Conservation (phyloP, 2,797 vertebrate genomes). For the Darevskia nairensis region DNA sequence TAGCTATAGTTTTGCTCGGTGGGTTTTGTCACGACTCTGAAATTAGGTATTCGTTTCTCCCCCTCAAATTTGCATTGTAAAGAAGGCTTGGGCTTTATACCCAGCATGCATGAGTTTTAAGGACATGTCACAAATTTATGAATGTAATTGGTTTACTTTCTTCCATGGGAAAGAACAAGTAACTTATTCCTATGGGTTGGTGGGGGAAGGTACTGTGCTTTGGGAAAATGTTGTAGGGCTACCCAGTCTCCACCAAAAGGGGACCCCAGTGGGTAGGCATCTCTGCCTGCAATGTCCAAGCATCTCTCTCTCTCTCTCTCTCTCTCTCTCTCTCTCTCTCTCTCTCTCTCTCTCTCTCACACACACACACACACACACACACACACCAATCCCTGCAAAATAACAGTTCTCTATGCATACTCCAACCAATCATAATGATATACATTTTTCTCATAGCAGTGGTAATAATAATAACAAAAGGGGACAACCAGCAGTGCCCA, state of each 20-base stretch:
- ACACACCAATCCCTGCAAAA: neutral
- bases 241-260: neutral
- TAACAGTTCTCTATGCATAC: neutral
- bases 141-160: neutral
- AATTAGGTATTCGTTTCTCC: neutral
- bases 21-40: neutral
- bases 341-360: too few relatives aligned
- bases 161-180: neutral
- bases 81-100: neutral
- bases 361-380: too few relatives aligned
- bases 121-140: neutral
- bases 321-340: too few relatives aligned
- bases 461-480: too few relatives aligned
- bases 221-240: neutral
- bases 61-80: neutral
- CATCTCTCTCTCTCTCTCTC: too few relatives aligned
- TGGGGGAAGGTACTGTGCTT: too few relatives aligned
- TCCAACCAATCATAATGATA: too few relatives aligned
- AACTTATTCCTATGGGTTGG: neutral
- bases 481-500: too few relatives aligned
- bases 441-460: neutral
- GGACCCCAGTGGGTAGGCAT: neutral
- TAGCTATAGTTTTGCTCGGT: neutral
- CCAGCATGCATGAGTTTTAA: too few relatives aligned
- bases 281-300: neutral